Evolutionary conservation across 2,113 vertebrate genomes (phyloP).

Genomic region (Mormyrus lacerda): DNA sequence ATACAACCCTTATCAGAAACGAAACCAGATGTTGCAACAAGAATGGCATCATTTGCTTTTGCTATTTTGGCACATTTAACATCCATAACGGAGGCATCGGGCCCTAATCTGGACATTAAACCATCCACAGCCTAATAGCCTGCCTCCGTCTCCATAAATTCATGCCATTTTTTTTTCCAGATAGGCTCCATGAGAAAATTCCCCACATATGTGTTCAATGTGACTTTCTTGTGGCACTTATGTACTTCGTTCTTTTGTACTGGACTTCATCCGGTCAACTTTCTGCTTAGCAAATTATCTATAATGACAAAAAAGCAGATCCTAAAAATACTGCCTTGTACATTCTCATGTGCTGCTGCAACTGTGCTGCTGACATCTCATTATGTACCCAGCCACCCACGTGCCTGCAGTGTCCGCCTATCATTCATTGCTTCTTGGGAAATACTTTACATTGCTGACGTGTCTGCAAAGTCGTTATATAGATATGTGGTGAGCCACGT

Average conservation of each 20-base stretch:
- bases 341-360: slow-evolving; percentile 7
- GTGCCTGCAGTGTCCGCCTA: neutral
- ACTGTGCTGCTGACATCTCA: neutral
- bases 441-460: neutral
- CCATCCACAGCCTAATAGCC: neutral
- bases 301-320: neutral
- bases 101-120: neutral
- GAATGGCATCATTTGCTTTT: neutral
- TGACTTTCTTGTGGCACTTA: neutral
- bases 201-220: neutral
- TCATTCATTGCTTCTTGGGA: neutral
- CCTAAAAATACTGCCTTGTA: neutral
- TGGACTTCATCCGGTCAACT: neutral
- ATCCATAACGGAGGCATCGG: neutral
- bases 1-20: neutral
- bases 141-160: neutral
- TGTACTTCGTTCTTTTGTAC: neutral
- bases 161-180: neutral
- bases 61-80: neutral
- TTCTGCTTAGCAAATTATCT: neutral
- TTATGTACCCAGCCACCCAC: neutral
- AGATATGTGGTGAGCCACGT: neutral
- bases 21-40: neutral
- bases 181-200: neutral
- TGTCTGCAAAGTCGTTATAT: neutral